phyloP scores from a whole-genome alignment of 2,797 vertebrate species.

The Anas capensis region DNA sequence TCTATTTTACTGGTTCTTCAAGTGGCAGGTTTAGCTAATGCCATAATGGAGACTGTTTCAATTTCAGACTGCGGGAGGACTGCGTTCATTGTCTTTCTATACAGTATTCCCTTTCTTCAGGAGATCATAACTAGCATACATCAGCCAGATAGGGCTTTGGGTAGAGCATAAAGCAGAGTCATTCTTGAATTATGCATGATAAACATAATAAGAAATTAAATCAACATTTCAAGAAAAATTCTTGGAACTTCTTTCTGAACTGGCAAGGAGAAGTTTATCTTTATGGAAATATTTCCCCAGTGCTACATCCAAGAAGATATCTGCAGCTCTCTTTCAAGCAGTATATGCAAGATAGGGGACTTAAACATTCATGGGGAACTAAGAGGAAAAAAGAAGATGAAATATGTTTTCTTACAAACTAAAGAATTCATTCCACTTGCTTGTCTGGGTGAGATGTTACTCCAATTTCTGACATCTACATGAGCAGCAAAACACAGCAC shows the following conservation, averaged over 20 bases:
- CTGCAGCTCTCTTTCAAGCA: neutral
- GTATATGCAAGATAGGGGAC: neutral
- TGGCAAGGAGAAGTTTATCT: neutral
- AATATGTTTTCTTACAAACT: neutral
- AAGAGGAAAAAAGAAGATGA: neutral
- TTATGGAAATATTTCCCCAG: neutral
- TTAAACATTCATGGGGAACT: neutral
- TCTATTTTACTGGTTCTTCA: neutral
- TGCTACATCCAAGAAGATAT: neutral
- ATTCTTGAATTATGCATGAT: neutral
- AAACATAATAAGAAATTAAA: neutral
- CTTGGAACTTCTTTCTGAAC: neutral
- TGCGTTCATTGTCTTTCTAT: neutral
- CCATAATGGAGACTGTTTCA: accelerated
- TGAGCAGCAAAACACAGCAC: accelerated
- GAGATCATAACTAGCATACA: neutral
- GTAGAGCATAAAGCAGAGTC: neutral
- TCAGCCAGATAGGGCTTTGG: neutral
- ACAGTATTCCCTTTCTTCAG: neutral
- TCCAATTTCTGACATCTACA: neutral
- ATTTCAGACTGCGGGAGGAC: neutral
- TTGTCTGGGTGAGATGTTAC: neutral
- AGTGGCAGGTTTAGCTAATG: neutral
- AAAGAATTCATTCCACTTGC: neutral
- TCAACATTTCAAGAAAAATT: neutral